phyloP scores from a whole-genome alignment of 2,113 vertebrate genomes.

The Hemibates koningsi region DNA sequence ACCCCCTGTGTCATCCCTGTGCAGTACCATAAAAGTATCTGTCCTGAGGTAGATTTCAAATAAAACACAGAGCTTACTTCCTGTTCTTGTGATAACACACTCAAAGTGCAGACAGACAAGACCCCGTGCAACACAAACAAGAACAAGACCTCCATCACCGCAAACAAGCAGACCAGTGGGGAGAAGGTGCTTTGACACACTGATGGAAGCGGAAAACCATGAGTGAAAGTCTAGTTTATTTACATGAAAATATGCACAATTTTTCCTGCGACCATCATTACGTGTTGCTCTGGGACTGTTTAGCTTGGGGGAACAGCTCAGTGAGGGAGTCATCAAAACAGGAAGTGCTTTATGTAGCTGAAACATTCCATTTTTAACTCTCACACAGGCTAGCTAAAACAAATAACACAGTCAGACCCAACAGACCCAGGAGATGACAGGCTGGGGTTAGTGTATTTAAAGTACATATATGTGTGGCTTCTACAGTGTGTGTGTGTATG shows the following conservation, averaged over 20 bases:
- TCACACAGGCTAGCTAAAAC: slow-evolving; percentile 46
- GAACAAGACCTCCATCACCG: background rate
- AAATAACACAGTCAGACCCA: slow-evolving; percentile 44
- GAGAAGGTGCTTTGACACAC: background rate
- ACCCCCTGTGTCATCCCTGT: background rate
- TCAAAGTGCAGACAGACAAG: background rate
- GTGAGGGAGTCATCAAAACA: slow-evolving; percentile 63
- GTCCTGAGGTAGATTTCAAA: background rate
- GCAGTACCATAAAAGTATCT: background rate
- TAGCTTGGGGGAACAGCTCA: slow-evolving; percentile 20
- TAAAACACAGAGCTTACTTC: background rate
- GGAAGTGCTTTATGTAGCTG: slow-evolving; percentile 69
- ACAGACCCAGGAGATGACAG: slow-evolving; percentile 1
- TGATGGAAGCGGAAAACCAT: background rate
- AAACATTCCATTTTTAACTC: slow-evolving; percentile 74
- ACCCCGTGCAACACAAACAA: background rate
- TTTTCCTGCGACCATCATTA: slow-evolving; percentile 15
- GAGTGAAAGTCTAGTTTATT: background rate
- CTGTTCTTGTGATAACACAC: background rate
- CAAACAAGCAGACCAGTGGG: background rate
- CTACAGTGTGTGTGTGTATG: background rate
- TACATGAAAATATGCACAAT: background rate
- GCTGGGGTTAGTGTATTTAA: background rate
- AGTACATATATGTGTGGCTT: background rate
- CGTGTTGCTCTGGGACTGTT: slow-evolving; percentile 37